phyloP scores from a whole-genome alignment of 2,888 invertebrate genomes.

The Ommatoiulus sabulosus region DNA sequence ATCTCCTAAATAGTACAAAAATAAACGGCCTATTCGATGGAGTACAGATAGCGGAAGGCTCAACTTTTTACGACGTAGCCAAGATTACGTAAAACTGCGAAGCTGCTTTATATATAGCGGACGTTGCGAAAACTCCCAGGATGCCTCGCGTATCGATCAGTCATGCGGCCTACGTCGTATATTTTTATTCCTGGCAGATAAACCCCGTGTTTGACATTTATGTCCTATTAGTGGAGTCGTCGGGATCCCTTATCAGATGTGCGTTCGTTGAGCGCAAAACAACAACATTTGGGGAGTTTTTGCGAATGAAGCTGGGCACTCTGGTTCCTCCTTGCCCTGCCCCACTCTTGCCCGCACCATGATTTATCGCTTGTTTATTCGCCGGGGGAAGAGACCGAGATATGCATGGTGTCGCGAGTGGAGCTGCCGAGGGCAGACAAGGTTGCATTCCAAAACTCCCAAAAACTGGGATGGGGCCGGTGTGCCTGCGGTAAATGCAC shows the following conservation, averaged over 20 bases:
- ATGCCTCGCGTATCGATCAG: not conserved
- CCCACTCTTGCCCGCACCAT: not conserved
- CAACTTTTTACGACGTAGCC: no score
- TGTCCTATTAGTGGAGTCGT: conserved; percentile 5
- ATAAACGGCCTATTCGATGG: no score
- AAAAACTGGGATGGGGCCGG: not conserved
- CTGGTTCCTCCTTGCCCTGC: not conserved
- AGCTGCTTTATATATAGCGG: no score
- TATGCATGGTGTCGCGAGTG: not conserved
- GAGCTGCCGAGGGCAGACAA: not conserved
- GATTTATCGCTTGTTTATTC: conserved; percentile 23
- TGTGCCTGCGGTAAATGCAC: not conserved
- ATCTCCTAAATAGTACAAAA: no score
- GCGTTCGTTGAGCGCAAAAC: not conserved
- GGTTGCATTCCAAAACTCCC: conserved; percentile 20
- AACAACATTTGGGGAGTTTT: not conserved
- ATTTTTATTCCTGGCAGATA: conserved; percentile 4
- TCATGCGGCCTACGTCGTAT: not conserved
- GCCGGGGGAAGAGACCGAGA: not conserved
- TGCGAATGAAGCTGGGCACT: not conserved
- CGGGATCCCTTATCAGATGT: not conserved
- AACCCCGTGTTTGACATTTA: not conserved
- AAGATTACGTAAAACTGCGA: no score
- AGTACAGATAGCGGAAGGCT: no score
- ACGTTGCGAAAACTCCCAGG: no score